Evolutionary conservation across 2,797 vertebrate species (phyloP).

Genomic region (Poecilia gillii): DNA sequence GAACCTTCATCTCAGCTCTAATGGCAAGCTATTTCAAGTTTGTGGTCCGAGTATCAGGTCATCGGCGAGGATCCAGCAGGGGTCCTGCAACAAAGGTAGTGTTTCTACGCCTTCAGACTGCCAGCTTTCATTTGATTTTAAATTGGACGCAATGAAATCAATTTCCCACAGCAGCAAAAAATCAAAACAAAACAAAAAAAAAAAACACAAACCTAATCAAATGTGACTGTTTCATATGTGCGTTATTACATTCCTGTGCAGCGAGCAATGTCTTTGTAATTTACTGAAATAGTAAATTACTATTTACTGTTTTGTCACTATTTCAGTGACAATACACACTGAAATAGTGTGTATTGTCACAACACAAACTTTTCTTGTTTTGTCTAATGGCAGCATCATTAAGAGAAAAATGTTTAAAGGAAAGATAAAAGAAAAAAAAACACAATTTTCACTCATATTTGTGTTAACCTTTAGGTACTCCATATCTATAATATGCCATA

Average conservation of each 20-base stretch:
- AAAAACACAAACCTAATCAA: neutral
- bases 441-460: neutral
- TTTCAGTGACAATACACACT: no score
- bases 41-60: constrained; percentile 1
- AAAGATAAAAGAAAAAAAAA: neutral
- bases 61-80: neutral
- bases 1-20: constrained; percentile 30
- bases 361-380: neutral
- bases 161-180: constrained; percentile 12
- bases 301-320: no score
- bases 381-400: neutral
- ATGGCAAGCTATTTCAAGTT: constrained; percentile 13
- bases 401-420: neutral
- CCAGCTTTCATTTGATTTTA: constrained; percentile 21
- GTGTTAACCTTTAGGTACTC: neutral
- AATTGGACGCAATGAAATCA: constrained; percentile 21
- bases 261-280: constrained; percentile 1
- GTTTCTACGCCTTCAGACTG: neutral
- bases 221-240: constrained; percentile 5
- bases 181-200: neutral
- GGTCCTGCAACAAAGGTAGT: constrained; percentile 1
- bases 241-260: constrained; percentile 2
- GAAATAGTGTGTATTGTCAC: constrained; percentile 1
- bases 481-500: neutral
- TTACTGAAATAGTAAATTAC: constrained; percentile 16